Evolutionary conservation across 2,113 vertebrate genomes (phyloP), one percentile per base, ranked within the genome.

Genomic region (Sinosuthora webbiana): DNA sequence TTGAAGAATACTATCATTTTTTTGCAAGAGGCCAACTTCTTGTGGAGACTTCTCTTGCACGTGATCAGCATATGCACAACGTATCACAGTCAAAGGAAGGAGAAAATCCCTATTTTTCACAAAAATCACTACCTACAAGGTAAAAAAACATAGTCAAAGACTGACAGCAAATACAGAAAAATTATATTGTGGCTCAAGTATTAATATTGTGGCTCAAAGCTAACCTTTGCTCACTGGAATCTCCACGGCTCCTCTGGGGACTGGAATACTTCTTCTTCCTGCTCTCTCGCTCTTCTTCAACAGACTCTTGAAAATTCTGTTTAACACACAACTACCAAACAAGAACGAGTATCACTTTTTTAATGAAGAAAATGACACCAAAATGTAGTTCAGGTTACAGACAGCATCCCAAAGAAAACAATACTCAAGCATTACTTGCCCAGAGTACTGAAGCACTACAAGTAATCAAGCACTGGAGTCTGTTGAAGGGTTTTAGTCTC

Each of bases 211-310:
- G 27, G 53, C 64, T 93, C 81, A 90, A 89, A 94, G 97, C 98
- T 86, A 97, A 99, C 99, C 99, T 99, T 90, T 98, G 98, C 67
- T 99, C 99, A 57, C 98, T 99, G 93, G 99, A 99, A 93, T 99
- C 99, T 45, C 98, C 53, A 70, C 99, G 99, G 94, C 97, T 99
- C 95, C 98, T 99, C 96, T 98, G 98, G 4, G 99, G 99, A 97
- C 99, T 99, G 91, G 98, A 97, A 70, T 98, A 98, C 93, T 99
- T 99, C 97, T 99, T 99, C 89, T 99, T 99, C 96, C 99, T 98
- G 97, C 95, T 88, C 64, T 99, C 99, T 95, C 98, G 95, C 45
- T 99, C 99, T 75, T 99, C 99, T 83, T 99, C 99, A 95, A 97
- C 98, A 41, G 97, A 97, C 47, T 98, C 98, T 94, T 98, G 98